Evolutionary conservation across 2,797 vertebrate species (phyloP).

Genomic region (Etheostoma nigrum): DNA sequence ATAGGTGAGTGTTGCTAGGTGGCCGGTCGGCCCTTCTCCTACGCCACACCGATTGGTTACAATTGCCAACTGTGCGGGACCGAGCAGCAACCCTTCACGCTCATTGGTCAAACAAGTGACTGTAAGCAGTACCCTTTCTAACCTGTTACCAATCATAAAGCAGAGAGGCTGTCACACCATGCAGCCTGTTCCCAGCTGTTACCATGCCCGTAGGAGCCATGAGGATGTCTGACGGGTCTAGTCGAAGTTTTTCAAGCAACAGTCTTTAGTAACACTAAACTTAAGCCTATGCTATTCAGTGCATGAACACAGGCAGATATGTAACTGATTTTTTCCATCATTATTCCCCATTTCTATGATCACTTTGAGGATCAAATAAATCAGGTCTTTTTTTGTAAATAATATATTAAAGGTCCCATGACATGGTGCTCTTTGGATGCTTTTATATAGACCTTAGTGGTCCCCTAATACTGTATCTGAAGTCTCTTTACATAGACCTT

Average conservation of each 20-base stretch:
- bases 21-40: conserved; percentile 2
- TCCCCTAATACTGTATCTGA: no score
- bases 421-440: no score
- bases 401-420: neutral
- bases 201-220: neutral
- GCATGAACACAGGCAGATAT: neutral
- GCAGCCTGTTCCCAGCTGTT: conserved; percentile 19
- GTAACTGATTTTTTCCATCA: neutral
- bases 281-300: no score
- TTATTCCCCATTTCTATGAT: no score
- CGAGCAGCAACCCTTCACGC: fast-evolving
- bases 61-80: neutral
- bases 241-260: no score
- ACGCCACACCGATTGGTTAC: conserved; percentile 43
- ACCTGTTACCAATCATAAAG: conserved; percentile 72
- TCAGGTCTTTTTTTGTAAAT: no score
- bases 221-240: neutral
- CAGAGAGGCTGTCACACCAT: conserved; percentile 81
- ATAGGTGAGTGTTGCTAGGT: conserved; percentile 43
- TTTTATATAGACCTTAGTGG: no score
- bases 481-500: no score
- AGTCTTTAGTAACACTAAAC: no score
- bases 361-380: neutral
- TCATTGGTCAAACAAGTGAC: conserved; percentile 61
- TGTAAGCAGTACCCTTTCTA: conserved; percentile 38